Conservation (phyloP, 2,888 invertebrate species). For the Chromoteleia sp. region DNA sequence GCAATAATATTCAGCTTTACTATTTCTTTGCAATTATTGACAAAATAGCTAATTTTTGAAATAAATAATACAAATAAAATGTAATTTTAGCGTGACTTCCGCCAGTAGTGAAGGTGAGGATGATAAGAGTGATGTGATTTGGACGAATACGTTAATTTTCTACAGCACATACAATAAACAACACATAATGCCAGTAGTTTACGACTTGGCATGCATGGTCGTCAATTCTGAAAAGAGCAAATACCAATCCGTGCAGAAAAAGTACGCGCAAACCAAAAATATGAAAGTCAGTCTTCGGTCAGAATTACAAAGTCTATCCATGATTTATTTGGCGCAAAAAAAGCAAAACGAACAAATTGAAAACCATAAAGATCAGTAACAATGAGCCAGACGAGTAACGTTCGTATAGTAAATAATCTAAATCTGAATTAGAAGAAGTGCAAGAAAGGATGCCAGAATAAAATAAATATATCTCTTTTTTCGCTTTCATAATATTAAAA, state of each 20-base stretch:
- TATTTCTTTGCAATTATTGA: too few relatives aligned
- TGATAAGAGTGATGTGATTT: conserved; percentile 84
- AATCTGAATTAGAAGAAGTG: neutral
- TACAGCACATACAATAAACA: conserved; percentile 91
- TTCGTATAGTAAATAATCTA: conserved; percentile 12
- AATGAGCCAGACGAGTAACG: conserved; percentile 21
- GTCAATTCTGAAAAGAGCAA: conserved; percentile 89
- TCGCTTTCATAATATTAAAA: conserved; percentile 1
- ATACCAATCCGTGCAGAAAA: conserved; percentile 89
- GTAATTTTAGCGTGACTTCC: conserved; percentile 75
- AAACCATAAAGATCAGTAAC: conserved; percentile 13
- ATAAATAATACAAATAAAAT: neutral
- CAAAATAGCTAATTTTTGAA: conserved; percentile 1
- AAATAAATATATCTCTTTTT: neutral
- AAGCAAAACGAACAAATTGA: conserved; percentile 56
- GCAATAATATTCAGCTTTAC: too few relatives aligned
- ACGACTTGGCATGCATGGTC: conserved; percentile 89
- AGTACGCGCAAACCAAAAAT: conserved; percentile 87
- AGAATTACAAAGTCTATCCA: conserved; percentile 86
- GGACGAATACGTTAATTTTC: conserved; percentile 91
- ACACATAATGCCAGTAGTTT: conserved; percentile 89
- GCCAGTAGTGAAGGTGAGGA: conserved; percentile 82
- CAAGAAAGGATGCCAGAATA: neutral
- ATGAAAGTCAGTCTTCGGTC: conserved; percentile 88
- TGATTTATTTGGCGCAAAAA: conserved; percentile 73